Conservation (phyloP, 2,888 invertebrate genomes). For the Drosophila pseudotakahashii region DNA sequence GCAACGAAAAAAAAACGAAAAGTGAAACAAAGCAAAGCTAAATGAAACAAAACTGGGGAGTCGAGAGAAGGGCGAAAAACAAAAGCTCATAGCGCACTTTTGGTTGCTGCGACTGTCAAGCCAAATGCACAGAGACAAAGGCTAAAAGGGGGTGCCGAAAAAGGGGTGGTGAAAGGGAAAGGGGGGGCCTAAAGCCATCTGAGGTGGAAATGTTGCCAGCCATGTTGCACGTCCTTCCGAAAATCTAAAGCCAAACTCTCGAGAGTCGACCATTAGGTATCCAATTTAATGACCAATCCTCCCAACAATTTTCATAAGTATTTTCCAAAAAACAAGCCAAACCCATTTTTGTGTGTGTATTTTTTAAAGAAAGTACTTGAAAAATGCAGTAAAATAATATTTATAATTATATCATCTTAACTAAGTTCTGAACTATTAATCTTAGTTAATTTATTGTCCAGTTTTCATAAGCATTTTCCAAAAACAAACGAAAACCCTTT, state of each 20-base stretch:
- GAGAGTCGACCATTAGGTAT: conserved; percentile 30
- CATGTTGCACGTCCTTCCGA: conserved; percentile 55
- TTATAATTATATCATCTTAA: too few species aligned
- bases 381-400: too few species aligned
- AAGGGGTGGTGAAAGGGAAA: neutral
- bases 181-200: conserved; percentile 29
- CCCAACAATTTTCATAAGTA: neutral
- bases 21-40: neutral
- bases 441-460: too few species aligned
- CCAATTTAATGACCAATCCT: neutral
- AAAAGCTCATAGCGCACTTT: conserved; percentile 68
- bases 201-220: conserved; percentile 64
- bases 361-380: too few species aligned
- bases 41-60: neutral
- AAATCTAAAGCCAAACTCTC: conserved; percentile 1
- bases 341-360: too few species aligned
- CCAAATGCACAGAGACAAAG: conserved; percentile 68
- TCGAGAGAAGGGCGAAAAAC: conserved; percentile 27
- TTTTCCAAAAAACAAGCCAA: neutral
- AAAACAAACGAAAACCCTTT: too few species aligned
- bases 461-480: too few species aligned
- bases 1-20: conserved; percentile 35
- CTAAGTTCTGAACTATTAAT: too few species aligned
- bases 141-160: conserved; percentile 26
- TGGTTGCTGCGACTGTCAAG: conserved; percentile 69